A percentile compares a stretch with the other conserved stretches of the same genome.
These are phyloP conservation scores for Myoxocephalus aenaeus DNA, from an alignment of 2,797 vertebrate species.

Conservation along the genomic window DNA sequence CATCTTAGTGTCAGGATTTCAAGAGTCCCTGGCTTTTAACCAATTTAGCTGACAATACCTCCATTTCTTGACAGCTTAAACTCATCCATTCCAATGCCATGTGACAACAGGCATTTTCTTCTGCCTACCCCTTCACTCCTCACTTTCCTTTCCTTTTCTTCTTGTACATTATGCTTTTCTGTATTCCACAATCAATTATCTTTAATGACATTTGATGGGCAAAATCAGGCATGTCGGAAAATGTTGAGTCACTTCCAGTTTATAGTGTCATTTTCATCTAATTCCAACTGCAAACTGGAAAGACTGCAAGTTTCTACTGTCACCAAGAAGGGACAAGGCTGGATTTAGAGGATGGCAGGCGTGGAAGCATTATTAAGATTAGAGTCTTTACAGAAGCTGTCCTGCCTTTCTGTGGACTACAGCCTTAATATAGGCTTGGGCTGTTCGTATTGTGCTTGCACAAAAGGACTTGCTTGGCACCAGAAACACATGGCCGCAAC, in stretches of 20 bases:
- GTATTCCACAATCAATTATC: slow-evolving; percentile 58
- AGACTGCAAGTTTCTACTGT: slow-evolving; percentile 55
- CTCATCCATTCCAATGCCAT: slow-evolving; percentile 68
- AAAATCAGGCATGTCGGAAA: slow-evolving; percentile 60
- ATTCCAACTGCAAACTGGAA: slow-evolving; percentile 49
- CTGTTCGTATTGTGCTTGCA: slow-evolving; percentile 48
- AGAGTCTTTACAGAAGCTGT: slow-evolving; percentile 63
- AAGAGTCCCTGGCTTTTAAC: slow-evolving; percentile 75
- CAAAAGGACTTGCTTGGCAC: slow-evolving; percentile 48
- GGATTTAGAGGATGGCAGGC: slow-evolving; percentile 52
- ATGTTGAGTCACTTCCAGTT: slow-evolving; percentile 55
- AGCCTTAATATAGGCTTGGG: slow-evolving; percentile 54
- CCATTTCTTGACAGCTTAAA: slow-evolving; percentile 77
- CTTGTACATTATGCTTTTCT: slow-evolving; percentile 34
- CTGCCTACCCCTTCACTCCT: slow-evolving; percentile 33
- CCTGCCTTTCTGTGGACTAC: slow-evolving; percentile 52
- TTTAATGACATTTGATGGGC: slow-evolving; percentile 59
- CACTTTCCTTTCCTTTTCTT: slow-evolving; percentile 32
- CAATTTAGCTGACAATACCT: slow-evolving; percentile 77
- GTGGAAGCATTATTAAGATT: slow-evolving; percentile 56
- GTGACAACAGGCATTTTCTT: slow-evolving; percentile 69
- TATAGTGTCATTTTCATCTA: slow-evolving; percentile 56
- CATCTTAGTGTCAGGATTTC: slow-evolving; percentile 80
- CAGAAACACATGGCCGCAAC: slow-evolving; percentile 43
- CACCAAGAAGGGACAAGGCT: slow-evolving; percentile 41